Percentiles rank a stretch among this genome's conserved stretches.
Evolutionary conservation across 2,113 vertebrate genomes (phyloP).

Genomic region (Anolis sagrei): DNA sequence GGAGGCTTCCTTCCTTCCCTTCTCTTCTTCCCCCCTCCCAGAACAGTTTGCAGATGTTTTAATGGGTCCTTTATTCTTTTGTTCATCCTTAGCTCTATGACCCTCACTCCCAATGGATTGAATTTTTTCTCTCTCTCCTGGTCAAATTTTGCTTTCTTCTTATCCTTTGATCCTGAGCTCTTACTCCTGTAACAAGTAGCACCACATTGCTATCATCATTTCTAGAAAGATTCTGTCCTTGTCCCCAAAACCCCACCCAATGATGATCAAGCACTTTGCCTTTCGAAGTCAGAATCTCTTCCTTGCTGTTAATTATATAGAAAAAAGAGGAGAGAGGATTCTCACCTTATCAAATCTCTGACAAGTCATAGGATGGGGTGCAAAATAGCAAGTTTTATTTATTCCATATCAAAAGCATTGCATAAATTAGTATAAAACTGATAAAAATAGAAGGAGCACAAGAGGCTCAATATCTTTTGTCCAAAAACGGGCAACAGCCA

Average conservation of each 20-base stretch:
- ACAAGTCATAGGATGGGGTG: constrained; percentile 19
- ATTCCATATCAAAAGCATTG: no score
- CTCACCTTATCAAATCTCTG: constrained; percentile 32
- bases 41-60: constrained; percentile 62
- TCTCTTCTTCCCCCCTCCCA: constrained; percentile 38
- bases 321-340: not conserved
- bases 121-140: not conserved
- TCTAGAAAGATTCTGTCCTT: constrained; percentile 40
- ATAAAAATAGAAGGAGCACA: no score
- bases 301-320: not conserved
- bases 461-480: no score
- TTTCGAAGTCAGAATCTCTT: constrained; percentile 2
- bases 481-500: no score
- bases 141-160: constrained; percentile 67
- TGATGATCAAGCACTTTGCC: constrained; percentile 1
- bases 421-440: no score
- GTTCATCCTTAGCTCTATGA: constrained; percentile 61
- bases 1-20: constrained; percentile 54
- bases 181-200: constrained; percentile 56
- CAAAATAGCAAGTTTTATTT: no score
- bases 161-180: constrained; percentile 58
- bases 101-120: constrained; percentile 54
- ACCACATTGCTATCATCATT: constrained; percentile 38
- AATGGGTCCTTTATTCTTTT: constrained; percentile 65
- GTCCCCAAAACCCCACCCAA: constrained; percentile 5